A percentile compares a stretch with the other conserved stretches of the same genome.
phyloP scores from a whole-genome alignment of 2,888 invertebrate genomes.

The Drosophila helvetica region DNA sequence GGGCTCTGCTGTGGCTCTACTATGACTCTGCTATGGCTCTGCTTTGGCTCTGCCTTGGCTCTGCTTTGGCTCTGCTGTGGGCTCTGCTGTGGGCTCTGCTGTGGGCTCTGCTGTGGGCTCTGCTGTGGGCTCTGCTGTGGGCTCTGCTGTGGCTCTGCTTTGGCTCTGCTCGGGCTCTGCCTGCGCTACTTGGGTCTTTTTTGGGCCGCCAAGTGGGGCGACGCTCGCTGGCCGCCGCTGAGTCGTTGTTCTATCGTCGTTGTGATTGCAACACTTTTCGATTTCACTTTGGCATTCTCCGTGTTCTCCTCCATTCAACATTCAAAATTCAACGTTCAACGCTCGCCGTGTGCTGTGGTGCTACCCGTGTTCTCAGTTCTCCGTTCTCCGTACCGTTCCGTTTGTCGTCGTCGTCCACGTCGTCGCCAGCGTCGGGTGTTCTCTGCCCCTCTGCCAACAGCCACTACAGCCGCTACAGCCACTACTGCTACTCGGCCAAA shows the following conservation, averaged over 20 bases:
- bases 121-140: too few species aligned
- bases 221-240: conserved; percentile 63
- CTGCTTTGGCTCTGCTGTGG: too few species aligned
- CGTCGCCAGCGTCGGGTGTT: background rate
- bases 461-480: conserved; percentile 30
- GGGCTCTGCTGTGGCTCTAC: too few species aligned
- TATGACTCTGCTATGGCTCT: too few species aligned
- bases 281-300: conserved; percentile 28
- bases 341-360: too few species aligned
- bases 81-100: too few species aligned
- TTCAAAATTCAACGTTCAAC: conserved; percentile 9
- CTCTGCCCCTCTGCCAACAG: conserved; percentile 30
- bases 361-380: conserved; percentile 19
- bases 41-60: too few species aligned
- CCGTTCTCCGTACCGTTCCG: conserved; percentile 9
- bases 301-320: conserved; percentile 9
- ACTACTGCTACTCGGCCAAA: conserved; percentile 45
- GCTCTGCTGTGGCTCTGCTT: conserved; percentile 4
- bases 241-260: conserved; percentile 82
- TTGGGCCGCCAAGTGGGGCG: conserved; percentile 65
- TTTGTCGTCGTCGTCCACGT: too few species aligned
- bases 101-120: too few species aligned
- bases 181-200: conserved; percentile 46
- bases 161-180: conserved; percentile 21
- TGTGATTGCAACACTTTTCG: conserved; percentile 79